These are phyloP conservation scores for Perdita meconis DNA, from an alignment of 2,888 invertebrate genomes.

Conservation along the genomic window DNA sequence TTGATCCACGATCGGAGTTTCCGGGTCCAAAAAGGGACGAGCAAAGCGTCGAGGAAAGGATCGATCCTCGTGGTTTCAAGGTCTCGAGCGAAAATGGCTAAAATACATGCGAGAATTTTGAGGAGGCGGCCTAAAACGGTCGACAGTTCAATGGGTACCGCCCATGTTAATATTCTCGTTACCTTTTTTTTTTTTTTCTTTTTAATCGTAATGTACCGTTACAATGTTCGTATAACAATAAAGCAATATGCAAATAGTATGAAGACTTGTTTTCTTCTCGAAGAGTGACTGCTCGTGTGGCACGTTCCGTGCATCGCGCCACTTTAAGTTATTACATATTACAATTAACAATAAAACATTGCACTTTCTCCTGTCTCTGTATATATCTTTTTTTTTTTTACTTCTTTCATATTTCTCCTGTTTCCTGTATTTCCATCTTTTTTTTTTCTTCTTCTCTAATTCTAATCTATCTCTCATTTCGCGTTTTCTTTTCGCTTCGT, in stretches of 20 bases:
- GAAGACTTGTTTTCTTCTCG: conserved; percentile 65
- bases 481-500: neutral
- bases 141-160: conserved; percentile 64
- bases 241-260: conserved; percentile 76
- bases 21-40: too few species aligned
- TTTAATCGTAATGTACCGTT: conserved; percentile 68
- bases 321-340: conserved; percentile 41
- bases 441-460: conserved; percentile 8
- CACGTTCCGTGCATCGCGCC: conserved; percentile 67
- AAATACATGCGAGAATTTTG: neutral
- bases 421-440: neutral
- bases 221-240: conserved; percentile 74
- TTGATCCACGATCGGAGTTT: too few species aligned
- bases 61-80: neutral
- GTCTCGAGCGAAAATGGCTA: neutral
- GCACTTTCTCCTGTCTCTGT: conserved; percentile 54
- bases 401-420: conserved; percentile 7
- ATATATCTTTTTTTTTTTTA: conserved; percentile 23
- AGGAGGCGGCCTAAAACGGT: conserved; percentile 23
- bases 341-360: conserved; percentile 65
- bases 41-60: neutral
- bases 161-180: conserved; percentile 46
- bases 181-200: conserved; percentile 19
- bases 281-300: conserved; percentile 56
- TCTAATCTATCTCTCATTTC: conserved; percentile 14